A percentile compares a stretch with the other conserved stretches of the same genome.
phyloP scores from a whole-genome alignment of 2,888 invertebrate species.

The Colletes collaris region DNA sequence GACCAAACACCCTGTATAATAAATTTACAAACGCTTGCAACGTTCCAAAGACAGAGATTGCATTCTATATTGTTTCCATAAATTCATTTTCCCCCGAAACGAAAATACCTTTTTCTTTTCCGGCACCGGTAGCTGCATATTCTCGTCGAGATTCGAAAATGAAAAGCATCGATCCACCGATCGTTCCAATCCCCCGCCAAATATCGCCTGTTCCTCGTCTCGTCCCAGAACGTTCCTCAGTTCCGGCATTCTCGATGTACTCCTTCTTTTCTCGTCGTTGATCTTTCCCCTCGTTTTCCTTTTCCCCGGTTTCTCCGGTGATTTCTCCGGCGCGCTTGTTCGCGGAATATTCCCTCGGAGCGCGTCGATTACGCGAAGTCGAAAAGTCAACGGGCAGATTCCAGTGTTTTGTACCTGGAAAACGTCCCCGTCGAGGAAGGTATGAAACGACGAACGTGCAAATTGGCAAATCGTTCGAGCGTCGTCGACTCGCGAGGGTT shows the following conservation, averaged over 20 bases:
- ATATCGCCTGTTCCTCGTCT: conserved; percentile 36
- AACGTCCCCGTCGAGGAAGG: not conserved
- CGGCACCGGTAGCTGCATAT: conserved; percentile 18
- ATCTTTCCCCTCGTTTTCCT: not conserved
- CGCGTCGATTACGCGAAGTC: conserved; percentile 7
- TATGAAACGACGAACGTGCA: not conserved
- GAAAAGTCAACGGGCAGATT: conserved; percentile 30
- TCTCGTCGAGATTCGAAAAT: conserved; percentile 36
- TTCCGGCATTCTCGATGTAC: not conserved
- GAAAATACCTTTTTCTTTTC: conserved; percentile 27
- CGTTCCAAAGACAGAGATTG: not conserved
- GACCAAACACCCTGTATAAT: too few relatives aligned
- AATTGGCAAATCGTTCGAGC: too few relatives aligned
- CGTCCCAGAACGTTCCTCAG: conserved; percentile 20
- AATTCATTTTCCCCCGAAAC: not conserved
- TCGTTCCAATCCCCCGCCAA: conserved; percentile 20
- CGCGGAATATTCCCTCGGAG: conserved; percentile 27
- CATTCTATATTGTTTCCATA: not conserved
- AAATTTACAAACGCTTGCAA: too few relatives aligned
- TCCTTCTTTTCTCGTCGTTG: not conserved
- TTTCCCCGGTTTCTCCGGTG: not conserved
- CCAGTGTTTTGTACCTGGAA: conserved; percentile 42
- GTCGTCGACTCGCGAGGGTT: too few relatives aligned
- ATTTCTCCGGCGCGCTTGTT: not conserved
- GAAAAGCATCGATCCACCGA: conserved; percentile 16